Evolutionary conservation across 2,888 invertebrate species (phyloP), one percentile per base, ranked within the genome.

Genomic region (Urechis unicinctus): DNA sequence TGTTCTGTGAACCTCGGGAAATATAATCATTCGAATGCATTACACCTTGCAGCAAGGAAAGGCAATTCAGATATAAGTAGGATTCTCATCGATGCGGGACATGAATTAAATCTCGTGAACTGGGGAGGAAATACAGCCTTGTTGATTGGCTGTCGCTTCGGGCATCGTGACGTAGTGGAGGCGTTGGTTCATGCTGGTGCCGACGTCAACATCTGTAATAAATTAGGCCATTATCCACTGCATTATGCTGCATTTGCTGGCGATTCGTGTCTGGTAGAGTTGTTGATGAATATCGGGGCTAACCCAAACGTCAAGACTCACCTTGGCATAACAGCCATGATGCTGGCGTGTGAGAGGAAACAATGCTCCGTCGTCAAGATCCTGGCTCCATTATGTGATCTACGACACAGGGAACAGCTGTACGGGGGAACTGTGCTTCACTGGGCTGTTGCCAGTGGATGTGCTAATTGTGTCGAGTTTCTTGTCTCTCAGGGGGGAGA

Each of bases 391-490:
- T 24, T 25, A 4, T 54, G 30, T 29, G 45, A 53, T 24, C 41
- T 57, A 17, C 26, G 44, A 9, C 43, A 50, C 24, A 13, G 50
- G 17, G 57, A 57, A 30, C 49, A 45, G 45, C 41, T 57, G 5
- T 57, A 57, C 25, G 57, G 57, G 4, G 57, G 57, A 3, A 54
- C 53, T 3, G 57, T 47, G 3, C 30, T 57, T 6, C 53, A 54
- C 54, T 57, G 57, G 57, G 57, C 57, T 31, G 36, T 57, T 17
- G 50, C 55, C 28, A 54, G 50, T 24, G 52, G 57, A 17, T 57
- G 57, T 22, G 26, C 25, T 17, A 31, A 42, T n/a, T 57, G 57
- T 47, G 43, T 57, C 17, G 36, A 49, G 30, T 28, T 26, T n/a
- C 31, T 57, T 21, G 13, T 57, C 9, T 6, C 45, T 5, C 21